Evolutionary conservation across 2,113 vertebrate genomes (phyloP).

Genomic region (Corythoichthys intestinalis): DNA sequence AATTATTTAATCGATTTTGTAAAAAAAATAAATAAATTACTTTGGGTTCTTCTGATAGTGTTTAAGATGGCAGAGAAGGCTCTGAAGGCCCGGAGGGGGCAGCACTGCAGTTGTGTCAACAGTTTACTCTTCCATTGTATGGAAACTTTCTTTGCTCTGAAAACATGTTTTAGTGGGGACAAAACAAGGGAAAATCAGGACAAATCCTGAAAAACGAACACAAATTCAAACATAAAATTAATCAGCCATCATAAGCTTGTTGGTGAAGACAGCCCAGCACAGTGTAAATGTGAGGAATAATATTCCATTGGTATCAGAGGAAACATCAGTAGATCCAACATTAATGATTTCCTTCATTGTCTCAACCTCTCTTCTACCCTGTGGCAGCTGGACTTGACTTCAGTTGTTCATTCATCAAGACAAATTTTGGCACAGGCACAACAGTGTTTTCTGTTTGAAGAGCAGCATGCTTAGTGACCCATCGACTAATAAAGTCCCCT

Average conservation of each 20-base stretch:
- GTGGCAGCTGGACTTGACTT: slow-evolving; percentile 48
- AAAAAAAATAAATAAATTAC: too few relatives aligned
- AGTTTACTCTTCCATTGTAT: too few relatives aligned
- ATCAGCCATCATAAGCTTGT: background rate
- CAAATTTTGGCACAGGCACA: slow-evolving; percentile 43
- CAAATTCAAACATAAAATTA: background rate
- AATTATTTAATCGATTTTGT: too few relatives aligned
- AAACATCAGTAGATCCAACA: slow-evolving; percentile 11
- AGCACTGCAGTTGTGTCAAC: too few relatives aligned
- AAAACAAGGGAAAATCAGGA: too few relatives aligned
- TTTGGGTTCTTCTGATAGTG: too few relatives aligned
- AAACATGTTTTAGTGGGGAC: too few relatives aligned
- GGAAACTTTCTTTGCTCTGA: too few relatives aligned
- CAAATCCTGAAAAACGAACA: too few relatives aligned
- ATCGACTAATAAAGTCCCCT: slow-evolving; percentile 54
- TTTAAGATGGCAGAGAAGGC: too few relatives aligned
- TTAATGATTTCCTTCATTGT: slow-evolving; percentile 26
- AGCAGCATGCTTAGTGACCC: slow-evolving; percentile 53
- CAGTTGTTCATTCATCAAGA: slow-evolving; percentile 64
- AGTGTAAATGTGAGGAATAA: background rate
- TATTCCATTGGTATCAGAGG: slow-evolving; percentile 1
- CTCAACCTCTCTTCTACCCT: slow-evolving; percentile 25
- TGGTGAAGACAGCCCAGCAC: background rate
- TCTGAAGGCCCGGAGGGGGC: too few relatives aligned
- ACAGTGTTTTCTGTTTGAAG: slow-evolving; percentile 41